These are phyloP conservation scores for Origma solitaria DNA, from an alignment of 2,113 vertebrate species.

Conservation along the genomic window DNA sequence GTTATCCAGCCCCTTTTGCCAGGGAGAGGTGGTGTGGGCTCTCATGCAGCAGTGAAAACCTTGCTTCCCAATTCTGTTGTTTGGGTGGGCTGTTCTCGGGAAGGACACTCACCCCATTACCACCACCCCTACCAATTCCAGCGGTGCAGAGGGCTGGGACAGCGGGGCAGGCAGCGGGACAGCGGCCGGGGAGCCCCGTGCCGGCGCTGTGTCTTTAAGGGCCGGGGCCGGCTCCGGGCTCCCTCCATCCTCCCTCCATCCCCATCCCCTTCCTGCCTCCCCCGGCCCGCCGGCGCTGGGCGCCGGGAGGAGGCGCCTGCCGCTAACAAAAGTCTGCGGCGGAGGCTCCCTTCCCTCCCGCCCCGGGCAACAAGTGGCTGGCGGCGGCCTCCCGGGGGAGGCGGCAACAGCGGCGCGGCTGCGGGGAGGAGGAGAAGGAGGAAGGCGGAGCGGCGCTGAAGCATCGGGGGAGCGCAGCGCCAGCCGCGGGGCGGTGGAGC, in stretches of 20 bases:
- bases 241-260: neutral
- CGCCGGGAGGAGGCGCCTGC: conserved; percentile 74
- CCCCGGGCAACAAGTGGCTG: conserved; percentile 59
- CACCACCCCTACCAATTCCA: neutral
- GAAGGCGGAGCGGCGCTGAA: neutral
- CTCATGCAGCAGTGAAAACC: accelerated
- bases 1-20: neutral
- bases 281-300: conserved; percentile 22
- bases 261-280: neutral
- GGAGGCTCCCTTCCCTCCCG: neutral
- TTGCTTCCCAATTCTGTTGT: neutral
- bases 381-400: conserved; percentile 38
- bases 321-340: conserved; percentile 68
- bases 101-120: no score
- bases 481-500: neutral
- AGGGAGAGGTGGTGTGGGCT: neutral
- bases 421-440: neutral
- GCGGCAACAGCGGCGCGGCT: neutral
- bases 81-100: neutral
- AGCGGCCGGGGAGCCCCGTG: neutral
- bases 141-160: no score
- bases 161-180: neutral
- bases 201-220: conserved; percentile 6
- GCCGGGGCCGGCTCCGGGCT: neutral
- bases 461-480: neutral